Conservation (phyloP, 2,113 vertebrate species). For the Benitochromis conjunctus region DNA sequence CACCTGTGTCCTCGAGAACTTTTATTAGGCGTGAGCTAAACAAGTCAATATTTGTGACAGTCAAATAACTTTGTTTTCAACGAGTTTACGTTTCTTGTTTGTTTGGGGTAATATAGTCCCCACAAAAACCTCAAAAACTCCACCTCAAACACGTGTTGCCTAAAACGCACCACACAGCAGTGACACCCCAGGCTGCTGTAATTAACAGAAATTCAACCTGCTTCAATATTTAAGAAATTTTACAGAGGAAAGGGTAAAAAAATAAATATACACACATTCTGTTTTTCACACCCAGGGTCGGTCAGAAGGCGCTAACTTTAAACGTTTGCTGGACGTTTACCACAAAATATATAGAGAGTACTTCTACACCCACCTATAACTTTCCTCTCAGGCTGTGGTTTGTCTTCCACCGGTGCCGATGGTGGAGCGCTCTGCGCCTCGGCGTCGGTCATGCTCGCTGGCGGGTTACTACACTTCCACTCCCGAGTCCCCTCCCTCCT, state of each 20-base stretch:
- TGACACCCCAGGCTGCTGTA: fast-evolving
- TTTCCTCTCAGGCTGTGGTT: slow-evolving; percentile 70
- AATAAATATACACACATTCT: not conserved
- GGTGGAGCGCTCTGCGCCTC: slow-evolving; percentile 67
- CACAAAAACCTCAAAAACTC: not conserved
- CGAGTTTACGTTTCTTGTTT: not conserved
- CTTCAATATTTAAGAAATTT: not conserved
- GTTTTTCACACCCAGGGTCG: not conserved
- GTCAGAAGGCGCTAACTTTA: not conserved
- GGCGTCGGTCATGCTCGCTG: slow-evolving; percentile 73
- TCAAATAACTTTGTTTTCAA: not conserved
- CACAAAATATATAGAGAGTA: not conserved
- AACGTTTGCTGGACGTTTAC: not conserved
- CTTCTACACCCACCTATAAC: slow-evolving; percentile 67
- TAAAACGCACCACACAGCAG: not conserved
- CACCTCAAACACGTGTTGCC: not conserved
- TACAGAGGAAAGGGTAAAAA: not conserved
- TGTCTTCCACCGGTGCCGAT: slow-evolving; percentile 50
- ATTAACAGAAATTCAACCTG: not conserved
- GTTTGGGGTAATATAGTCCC: not conserved
- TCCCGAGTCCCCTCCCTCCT: slow-evolving; percentile 46
- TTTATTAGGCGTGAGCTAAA: not conserved
- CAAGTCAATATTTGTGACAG: not conserved
- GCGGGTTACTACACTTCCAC: not conserved
- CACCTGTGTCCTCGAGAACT: not conserved